phyloP scores from a whole-genome alignment of 2,888 invertebrate species.

The Mycalesis mineus region DNA sequence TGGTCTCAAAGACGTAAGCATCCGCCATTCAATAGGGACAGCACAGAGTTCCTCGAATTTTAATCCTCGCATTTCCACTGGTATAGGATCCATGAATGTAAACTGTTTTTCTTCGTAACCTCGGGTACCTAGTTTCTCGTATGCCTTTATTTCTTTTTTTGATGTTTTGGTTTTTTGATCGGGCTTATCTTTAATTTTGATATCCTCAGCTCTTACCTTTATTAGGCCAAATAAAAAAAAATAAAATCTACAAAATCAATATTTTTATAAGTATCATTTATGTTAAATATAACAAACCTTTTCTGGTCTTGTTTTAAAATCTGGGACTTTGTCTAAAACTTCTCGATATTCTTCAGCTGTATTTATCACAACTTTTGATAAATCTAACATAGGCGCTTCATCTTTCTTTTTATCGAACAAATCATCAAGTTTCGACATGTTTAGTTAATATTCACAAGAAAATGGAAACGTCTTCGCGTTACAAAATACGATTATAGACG shows the following conservation, averaged over 20 bases:
- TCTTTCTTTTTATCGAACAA: conserved; percentile 91
- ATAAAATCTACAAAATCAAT: neutral
- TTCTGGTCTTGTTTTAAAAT: conserved; percentile 92
- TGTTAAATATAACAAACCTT: conserved; percentile 73
- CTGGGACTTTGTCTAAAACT: conserved; percentile 91
- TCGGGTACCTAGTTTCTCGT: conserved; percentile 81
- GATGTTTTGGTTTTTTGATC: conserved; percentile 85
- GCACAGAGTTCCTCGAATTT: conserved; percentile 87
- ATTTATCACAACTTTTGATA: conserved; percentile 87
- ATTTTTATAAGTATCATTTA: neutral
- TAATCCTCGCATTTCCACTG: conserved; percentile 87
- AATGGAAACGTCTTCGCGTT: neutral
- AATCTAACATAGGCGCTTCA: conserved; percentile 88
- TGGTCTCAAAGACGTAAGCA: conserved; percentile 92
- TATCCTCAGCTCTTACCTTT: conserved; percentile 83
- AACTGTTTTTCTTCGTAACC: conserved; percentile 77
- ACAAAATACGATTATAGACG: neutral
- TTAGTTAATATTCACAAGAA: neutral
- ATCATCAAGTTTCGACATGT: conserved; percentile 87
- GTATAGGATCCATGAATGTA: conserved; percentile 85
- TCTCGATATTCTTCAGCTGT: conserved; percentile 90
- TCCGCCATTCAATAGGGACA: conserved; percentile 94
- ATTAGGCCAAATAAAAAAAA: neutral
- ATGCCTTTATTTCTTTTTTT: conserved; percentile 83
- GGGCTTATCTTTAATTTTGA: conserved; percentile 84